A percentile compares a stretch with the other conserved stretches of the same genome.
phyloP scores from a whole-genome alignment of 1,140 invertebrate species.

The Lasaia peninsularis region DNA sequence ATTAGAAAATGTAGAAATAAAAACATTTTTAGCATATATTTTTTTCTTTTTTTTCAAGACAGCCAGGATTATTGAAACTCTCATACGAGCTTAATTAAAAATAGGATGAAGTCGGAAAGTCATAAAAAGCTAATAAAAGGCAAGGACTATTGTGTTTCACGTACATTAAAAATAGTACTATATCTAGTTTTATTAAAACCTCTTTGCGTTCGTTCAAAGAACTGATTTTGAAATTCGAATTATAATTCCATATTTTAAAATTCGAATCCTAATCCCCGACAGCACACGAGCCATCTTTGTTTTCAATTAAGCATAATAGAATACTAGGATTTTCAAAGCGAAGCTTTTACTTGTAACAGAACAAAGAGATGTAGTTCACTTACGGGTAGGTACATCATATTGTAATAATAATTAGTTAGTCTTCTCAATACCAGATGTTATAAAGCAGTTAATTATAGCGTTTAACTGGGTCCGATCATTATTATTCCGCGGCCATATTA shows the following conservation, averaged over 20 bases:
- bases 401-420: conserved; percentile 31
- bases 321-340: conserved; percentile 28
- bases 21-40: too few relatives aligned
- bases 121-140: too few relatives aligned
- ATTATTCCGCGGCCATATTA: conserved; percentile 10
- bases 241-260: conserved; percentile 8
- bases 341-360: conserved; percentile 23
- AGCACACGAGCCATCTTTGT: conserved; percentile 16
- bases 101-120: too few relatives aligned
- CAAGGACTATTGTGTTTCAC: too few relatives aligned
- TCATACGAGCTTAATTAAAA: too few relatives aligned
- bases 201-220: conserved; percentile 1
- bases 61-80: too few relatives aligned
- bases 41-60: too few relatives aligned
- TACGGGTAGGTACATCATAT: conserved; percentile 26
- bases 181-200: conserved; percentile 9
- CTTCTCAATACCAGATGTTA: conserved; percentile 16
- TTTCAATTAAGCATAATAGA: conserved; percentile 21
- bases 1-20: too few relatives aligned
- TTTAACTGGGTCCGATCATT: conserved; percentile 22
- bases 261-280: conserved; percentile 13
- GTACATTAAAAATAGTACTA: too few relatives aligned
- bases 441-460: conserved; percentile 15
- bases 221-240: neutral
- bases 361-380: conserved; percentile 32